phyloP scores from a whole-genome alignment of 2,113 vertebrate genomes.

The Origma solitaria region DNA sequence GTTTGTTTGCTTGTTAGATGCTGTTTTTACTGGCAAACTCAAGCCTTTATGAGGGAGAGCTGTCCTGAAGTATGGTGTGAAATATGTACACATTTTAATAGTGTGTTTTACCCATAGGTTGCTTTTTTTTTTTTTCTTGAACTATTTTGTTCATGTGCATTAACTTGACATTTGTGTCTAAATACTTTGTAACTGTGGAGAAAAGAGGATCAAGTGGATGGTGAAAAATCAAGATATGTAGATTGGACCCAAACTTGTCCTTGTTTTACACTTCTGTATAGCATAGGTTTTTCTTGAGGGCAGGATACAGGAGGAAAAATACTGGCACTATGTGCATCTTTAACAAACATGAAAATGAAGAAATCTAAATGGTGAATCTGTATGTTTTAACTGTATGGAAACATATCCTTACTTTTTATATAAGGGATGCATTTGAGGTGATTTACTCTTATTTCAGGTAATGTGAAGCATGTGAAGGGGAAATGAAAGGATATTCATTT shows the following conservation, averaged over 20 bases:
- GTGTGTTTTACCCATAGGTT: not conserved
- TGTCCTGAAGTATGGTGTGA: not conserved
- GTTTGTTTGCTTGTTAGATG: not conserved
- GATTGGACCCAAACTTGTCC: not conserved
- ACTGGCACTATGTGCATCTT: not conserved
- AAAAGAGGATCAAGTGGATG: not conserved
- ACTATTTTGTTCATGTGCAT: not conserved
- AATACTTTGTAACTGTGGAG: not conserved
- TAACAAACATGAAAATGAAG: not conserved
- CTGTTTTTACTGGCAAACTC: not conserved
- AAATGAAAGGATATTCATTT: not conserved
- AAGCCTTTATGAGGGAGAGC: not conserved
- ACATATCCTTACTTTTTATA: not conserved
- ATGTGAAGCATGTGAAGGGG: not conserved
- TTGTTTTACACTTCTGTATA: not conserved
- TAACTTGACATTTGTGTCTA: not conserved
- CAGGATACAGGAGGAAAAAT: not conserved
- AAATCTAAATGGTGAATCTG: not conserved
- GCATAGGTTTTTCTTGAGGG: not conserved
- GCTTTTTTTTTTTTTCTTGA: not conserved
- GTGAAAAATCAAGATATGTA: not conserved
- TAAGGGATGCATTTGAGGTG: not conserved
- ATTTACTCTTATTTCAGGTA: not conserved
- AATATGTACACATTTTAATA: not conserved
- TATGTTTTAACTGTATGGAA: not conserved